phyloP scores from a whole-genome alignment of 35 echinoderm and acorn worm genomes.

The Strongylocentrotus purpuratus region DNA sequence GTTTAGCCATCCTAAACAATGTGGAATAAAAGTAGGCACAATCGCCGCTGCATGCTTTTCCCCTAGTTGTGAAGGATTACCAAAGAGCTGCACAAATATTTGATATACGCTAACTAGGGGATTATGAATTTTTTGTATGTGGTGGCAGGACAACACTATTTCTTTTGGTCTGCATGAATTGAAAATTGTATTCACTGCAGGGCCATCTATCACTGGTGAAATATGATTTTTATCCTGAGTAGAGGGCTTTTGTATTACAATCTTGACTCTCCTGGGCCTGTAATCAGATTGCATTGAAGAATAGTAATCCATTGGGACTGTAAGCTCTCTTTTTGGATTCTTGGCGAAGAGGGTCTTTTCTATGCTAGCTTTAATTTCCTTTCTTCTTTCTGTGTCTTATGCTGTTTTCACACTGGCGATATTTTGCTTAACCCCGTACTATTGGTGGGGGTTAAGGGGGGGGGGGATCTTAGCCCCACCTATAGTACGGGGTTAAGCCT shows the following conservation, averaged over 20 bases:
- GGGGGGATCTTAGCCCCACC: no score
- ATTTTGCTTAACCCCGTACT: no score
- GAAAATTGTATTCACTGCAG: background rate
- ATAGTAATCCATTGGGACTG: no score
- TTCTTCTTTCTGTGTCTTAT: no score
- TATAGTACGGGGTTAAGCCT: no score
- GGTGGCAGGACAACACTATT: background rate
- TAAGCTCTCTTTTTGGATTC: no score
- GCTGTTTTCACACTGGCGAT: no score
- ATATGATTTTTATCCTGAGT: background rate
- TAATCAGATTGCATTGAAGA: background rate
- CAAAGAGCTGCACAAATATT: background rate
- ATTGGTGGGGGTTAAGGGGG: no score
- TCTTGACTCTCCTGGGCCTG: background rate
- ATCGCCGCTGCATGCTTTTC: background rate
- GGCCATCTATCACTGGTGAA: background rate
- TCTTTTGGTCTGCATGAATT: background rate
- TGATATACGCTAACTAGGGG: background rate
- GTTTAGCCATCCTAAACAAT: background rate
- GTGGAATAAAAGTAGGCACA: background rate
- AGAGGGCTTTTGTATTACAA: background rate
- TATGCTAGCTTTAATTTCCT: no score
- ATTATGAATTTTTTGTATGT: background rate
- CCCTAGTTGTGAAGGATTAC: background rate
- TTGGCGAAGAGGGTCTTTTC: no score